Conservation (phyloP, 2,797 vertebrate genomes). For the Chrysolophus pictus region DNA sequence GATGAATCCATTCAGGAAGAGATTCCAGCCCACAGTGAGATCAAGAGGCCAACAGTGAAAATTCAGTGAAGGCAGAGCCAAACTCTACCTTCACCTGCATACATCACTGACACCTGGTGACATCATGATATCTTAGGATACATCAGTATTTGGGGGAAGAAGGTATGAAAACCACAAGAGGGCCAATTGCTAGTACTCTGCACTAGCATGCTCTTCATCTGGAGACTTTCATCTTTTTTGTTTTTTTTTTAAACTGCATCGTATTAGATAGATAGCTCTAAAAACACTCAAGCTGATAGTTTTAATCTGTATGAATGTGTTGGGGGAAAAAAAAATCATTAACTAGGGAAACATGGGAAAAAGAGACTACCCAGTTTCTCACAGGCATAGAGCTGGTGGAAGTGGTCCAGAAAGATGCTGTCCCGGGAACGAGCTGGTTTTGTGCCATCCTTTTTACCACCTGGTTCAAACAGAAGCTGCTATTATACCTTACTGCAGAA, state of each 20-base stretch:
- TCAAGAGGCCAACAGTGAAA: not conserved
- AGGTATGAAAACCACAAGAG: rapidly evolving
- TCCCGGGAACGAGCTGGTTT: not conserved
- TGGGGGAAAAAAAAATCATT: not conserved
- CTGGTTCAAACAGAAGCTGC: not conserved
- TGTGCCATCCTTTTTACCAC: not conserved
- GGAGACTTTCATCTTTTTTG: too few relatives aligned
- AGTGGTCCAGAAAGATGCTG: not conserved
- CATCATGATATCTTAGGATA: rapidly evolving
- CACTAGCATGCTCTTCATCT: not conserved
- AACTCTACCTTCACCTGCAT: not conserved
- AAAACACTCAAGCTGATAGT: not conserved
- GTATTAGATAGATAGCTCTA: not conserved
- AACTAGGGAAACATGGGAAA: not conserved
- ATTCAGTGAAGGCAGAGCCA: not conserved
- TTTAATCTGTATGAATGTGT: not conserved
- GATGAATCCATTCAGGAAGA: not conserved
- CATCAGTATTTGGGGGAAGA: not conserved
- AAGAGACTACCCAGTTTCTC: not conserved
- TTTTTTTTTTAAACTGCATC: not conserved
- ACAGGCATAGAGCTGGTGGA: not conserved
- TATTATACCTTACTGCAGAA: not conserved
- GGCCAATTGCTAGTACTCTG: not conserved
- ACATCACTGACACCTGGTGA: not conserved
- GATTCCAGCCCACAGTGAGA: not conserved